These are phyloP conservation scores for Halcyon senegalensis DNA, from an alignment of 2,113 vertebrate genomes.

Conservation along the genomic window DNA sequence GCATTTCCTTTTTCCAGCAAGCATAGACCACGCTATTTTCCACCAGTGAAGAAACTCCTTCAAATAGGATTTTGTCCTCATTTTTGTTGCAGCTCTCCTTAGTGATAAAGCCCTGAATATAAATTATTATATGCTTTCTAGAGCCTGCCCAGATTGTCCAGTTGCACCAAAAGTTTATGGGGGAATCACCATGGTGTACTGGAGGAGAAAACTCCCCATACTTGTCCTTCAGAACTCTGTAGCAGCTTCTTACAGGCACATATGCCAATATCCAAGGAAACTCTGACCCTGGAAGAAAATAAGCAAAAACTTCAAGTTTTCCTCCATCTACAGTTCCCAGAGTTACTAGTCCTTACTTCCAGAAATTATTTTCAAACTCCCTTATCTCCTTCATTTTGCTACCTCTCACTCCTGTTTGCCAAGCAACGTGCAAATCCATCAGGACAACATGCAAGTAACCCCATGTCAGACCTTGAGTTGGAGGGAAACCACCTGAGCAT, in stretches of 20 bases:
- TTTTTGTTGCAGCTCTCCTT: constrained; percentile 19
- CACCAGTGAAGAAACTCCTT: constrained; percentile 28
- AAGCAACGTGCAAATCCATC: neutral
- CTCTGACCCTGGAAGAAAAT: constrained; percentile 28
- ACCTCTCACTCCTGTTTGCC: accelerated
- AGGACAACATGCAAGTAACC: neutral
- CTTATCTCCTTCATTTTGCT: neutral
- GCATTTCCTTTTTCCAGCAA: constrained; percentile 35
- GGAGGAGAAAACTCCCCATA: constrained; percentile 80
- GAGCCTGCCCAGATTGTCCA: constrained; percentile 73
- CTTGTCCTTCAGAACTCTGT: constrained; percentile 66
- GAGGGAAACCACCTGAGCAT: neutral
- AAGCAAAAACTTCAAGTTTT: neutral
- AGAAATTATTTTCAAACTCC: neutral
- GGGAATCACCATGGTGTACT: constrained; percentile 60
- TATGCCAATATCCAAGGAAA: constrained; percentile 61
- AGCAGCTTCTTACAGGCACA: constrained; percentile 79
- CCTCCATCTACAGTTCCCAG: neutral
- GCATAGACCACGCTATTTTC: neutral
- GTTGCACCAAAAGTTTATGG: constrained; percentile 79
- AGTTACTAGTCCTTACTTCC: neutral
- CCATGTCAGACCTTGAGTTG: too few relatives aligned
- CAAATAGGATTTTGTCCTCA: constrained; percentile 49
- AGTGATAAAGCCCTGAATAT: constrained; percentile 4
- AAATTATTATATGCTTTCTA: constrained; percentile 36